Percentiles rank a stretch among this genome's conserved stretches.
Conservation (phyloP, 2,113 vertebrate genomes). For the Malurus melanocephalus region DNA sequence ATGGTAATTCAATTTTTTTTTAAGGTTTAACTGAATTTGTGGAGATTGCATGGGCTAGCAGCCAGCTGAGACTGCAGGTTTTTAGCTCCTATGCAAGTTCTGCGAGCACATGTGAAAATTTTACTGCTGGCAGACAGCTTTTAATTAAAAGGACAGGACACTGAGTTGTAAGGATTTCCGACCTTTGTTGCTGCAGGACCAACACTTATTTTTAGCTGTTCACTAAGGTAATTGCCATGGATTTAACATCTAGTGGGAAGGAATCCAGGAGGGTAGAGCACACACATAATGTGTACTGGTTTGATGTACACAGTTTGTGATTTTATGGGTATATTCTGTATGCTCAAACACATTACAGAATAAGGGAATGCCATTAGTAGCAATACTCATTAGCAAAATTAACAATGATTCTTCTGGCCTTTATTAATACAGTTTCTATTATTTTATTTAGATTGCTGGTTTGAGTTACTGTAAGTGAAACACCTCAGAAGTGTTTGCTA, state of each 20-base stretch:
- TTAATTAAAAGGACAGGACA: conserved; percentile 23
- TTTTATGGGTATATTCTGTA: not conserved
- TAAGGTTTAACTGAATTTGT: conserved; percentile 30
- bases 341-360: not conserved
- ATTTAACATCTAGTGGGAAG: not conserved
- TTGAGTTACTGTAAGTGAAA: not conserved
- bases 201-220: not conserved
- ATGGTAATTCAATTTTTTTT: not conserved
- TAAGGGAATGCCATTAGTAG: not conserved
- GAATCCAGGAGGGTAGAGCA: not conserved
- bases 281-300: not conserved
- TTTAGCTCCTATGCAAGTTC: not conserved
- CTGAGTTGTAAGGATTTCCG: not conserved
- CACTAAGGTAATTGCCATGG: not conserved
- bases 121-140: not conserved
- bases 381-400: not conserved
- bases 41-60: not conserved
- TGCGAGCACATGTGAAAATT: not conserved
- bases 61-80: conserved; percentile 20
- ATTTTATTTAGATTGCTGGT: not conserved
- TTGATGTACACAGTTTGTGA: not conserved
- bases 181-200: not conserved
- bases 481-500: not conserved
- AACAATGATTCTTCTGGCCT: not conserved
- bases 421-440: not conserved